These are phyloP conservation scores for Nephrotoma flavescens DNA, from an alignment of 2,888 invertebrate genomes.

Conservation along the genomic window DNA sequence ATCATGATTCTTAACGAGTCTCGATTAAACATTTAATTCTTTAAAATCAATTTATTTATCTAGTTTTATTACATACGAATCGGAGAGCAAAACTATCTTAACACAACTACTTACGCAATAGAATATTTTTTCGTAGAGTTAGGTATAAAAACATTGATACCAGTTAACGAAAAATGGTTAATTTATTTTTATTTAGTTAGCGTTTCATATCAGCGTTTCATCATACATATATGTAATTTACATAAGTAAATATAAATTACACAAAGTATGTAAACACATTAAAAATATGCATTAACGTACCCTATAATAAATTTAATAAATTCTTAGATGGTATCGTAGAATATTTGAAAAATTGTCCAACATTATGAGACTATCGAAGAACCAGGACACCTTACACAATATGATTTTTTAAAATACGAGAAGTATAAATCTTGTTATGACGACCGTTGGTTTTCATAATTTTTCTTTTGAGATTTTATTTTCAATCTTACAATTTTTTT, in stretches of 20 bases:
- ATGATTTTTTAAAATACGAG: neutral
- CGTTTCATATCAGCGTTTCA: neutral
- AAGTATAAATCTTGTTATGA: neutral
- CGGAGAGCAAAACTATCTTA: neutral
- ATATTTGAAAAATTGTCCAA: neutral
- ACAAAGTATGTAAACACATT: neutral
- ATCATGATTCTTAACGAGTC: neutral
- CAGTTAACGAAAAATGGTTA: neutral
- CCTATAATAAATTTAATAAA: too few relatives aligned
- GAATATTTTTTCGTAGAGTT: too few relatives aligned
- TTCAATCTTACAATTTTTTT: neutral
- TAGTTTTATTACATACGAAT: neutral
- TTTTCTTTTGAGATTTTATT: neutral
- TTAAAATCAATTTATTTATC: neutral
- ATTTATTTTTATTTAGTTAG: neutral
- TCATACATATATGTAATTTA: neutral
- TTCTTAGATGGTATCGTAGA: too few relatives aligned
- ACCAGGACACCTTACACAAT: neutral
- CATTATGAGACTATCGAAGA: neutral
- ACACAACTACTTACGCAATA: neutral
- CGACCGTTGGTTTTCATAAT: neutral
- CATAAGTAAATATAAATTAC: neutral
- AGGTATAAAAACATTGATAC: neutral
- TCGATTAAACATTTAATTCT: neutral
- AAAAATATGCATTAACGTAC: too few relatives aligned